phyloP scores from a whole-genome alignment of 2,888 invertebrate species.

The Sycophila texana region DNA sequence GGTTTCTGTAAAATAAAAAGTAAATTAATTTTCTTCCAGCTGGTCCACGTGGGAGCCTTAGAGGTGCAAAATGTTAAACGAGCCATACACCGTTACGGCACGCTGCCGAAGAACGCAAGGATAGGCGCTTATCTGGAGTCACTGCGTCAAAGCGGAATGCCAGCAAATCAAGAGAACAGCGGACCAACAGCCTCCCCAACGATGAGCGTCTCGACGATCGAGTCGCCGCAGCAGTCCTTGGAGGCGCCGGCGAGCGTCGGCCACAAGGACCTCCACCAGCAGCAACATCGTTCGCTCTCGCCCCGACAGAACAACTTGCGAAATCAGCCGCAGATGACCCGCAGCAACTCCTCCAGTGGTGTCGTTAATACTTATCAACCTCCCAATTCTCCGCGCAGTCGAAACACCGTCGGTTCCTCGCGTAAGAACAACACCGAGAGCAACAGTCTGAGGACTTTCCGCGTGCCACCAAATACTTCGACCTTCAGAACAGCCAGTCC shows the following conservation, averaged over 20 bases:
- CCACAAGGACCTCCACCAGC: slow-evolving; percentile 61
- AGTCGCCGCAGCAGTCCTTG: slow-evolving; percentile 62
- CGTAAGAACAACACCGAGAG: slow-evolving; percentile 68
- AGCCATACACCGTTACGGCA: slow-evolving; percentile 96
- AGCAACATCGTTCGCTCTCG: slow-evolving; percentile 79
- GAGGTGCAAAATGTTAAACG: slow-evolving; percentile 97
- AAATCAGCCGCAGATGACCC: slow-evolving; percentile 84
- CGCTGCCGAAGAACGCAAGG: slow-evolving; percentile 95
- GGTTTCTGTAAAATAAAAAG: neutral
- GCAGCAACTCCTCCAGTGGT: slow-evolving; percentile 92
- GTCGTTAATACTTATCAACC: slow-evolving; percentile 80
- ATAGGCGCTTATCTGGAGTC: slow-evolving; percentile 98
- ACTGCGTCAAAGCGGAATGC: slow-evolving; percentile 86
- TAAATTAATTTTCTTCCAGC: slow-evolving; percentile 68
- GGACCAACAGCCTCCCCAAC: slow-evolving; percentile 53
- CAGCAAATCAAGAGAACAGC: slow-evolving; percentile 74
- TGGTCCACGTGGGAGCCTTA: slow-evolving; percentile 91
- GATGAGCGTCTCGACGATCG: slow-evolving; percentile 59
- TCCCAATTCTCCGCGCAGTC: slow-evolving; percentile 79
- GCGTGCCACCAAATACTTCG: slow-evolving; percentile 63
- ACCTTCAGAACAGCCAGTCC: slow-evolving; percentile 82
- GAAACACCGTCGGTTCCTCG: slow-evolving; percentile 57
- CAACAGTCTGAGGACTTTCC: slow-evolving; percentile 75
- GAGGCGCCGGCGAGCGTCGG: slow-evolving; percentile 53
- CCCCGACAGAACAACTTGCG: slow-evolving; percentile 81